Conservation (phyloP, 2,113 vertebrate species). For the Globicephala melas region DNA sequence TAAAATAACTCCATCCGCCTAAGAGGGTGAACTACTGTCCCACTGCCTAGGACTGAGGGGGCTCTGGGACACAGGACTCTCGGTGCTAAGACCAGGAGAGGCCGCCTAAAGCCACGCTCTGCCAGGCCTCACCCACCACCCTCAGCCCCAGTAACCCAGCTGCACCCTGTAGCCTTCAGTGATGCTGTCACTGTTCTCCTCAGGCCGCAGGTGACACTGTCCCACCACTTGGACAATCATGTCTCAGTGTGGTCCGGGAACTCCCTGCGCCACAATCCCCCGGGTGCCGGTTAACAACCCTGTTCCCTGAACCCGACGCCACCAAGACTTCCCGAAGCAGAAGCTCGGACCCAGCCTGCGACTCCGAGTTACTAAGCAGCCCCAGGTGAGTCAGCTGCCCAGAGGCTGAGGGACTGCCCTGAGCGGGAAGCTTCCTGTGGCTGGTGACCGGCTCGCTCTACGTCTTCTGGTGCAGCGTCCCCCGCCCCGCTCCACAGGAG, state of each 20-base stretch:
- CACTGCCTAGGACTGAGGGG: background rate
- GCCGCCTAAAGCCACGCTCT: background rate
- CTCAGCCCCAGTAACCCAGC: background rate
- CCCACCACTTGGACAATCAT: background rate
- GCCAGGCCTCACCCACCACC: background rate
- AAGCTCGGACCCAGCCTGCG: background rate
- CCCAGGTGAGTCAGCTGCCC: background rate
- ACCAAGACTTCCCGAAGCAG: background rate
- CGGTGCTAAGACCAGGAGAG: background rate
- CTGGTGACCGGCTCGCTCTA: background rate
- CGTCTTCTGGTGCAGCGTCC: background rate
- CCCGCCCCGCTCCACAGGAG: background rate
- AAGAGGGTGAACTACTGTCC: fast-evolving
- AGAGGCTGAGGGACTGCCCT: background rate
- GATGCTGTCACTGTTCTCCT: background rate
- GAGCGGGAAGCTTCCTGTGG: background rate
- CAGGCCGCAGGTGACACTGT: background rate
- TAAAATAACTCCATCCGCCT: background rate
- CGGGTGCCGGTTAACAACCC: background rate
- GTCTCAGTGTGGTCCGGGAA: background rate
- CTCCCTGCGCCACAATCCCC: background rate
- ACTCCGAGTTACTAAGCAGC: background rate
- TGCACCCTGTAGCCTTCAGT: background rate
- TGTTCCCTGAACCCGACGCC: background rate
- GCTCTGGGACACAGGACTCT: background rate